These are phyloP conservation scores for Lacerta bilineata DNA, from an alignment of 2,797 vertebrate genomes.

Conservation along the genomic window DNA sequence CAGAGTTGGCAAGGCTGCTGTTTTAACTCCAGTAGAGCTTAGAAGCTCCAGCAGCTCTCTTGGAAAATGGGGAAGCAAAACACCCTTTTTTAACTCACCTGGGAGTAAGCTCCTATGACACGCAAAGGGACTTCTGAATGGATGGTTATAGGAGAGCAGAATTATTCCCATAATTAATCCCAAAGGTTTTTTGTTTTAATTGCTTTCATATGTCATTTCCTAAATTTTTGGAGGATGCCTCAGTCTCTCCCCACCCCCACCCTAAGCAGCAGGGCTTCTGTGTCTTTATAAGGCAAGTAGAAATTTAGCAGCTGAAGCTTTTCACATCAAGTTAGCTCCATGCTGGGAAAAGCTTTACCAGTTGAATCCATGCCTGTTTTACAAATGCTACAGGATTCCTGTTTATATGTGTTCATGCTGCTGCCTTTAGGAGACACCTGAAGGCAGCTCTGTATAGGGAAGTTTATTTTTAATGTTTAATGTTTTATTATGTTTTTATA, in stretches of 20 bases:
- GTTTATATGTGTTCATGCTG: neutral
- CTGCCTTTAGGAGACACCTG: too few relatives aligned
- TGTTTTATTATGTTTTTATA: too few relatives aligned
- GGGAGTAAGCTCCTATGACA: neutral
- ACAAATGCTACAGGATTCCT: neutral
- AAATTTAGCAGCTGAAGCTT: neutral
- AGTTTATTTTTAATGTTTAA: too few relatives aligned
- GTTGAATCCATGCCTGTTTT: conserved; percentile 2
- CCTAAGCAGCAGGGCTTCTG: neutral
- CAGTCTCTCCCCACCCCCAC: neutral
- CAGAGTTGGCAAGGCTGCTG: conserved; percentile 72
- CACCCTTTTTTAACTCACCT: conserved; percentile 67
- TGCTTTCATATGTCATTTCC: neutral
- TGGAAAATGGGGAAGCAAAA: conserved; percentile 74
- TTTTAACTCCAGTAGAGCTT: conserved; percentile 63
- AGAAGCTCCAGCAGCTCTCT: conserved; percentile 69
- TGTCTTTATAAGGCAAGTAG: conserved; percentile 10
- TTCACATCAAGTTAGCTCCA: neutral
- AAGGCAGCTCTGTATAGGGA: too few relatives aligned
- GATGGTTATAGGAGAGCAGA: neutral
- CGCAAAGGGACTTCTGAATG: neutral
- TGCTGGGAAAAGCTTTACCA: neutral
- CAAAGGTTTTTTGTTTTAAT: neutral
- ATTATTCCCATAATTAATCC: neutral
- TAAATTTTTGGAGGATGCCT: neutral